These are phyloP conservation scores for Terebella lapidaria DNA, from an alignment of 2,888 invertebrate genomes.

Conservation along the genomic window DNA sequence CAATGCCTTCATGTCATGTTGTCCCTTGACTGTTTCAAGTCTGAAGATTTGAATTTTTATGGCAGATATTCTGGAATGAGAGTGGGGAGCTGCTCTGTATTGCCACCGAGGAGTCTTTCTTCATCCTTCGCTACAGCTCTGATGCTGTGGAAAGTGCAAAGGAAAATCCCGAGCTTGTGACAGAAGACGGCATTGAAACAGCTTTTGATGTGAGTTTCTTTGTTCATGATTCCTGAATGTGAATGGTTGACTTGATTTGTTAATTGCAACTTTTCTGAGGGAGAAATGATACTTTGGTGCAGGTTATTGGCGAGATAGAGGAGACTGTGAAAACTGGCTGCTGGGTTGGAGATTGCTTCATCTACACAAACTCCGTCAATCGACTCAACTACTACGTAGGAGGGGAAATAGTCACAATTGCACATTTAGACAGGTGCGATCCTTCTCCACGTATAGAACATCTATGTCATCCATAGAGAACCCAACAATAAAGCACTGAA, in stretches of 20 bases:
- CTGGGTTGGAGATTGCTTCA: conserved; percentile 99
- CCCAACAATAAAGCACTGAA: too few relatives aligned
- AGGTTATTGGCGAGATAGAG: conserved; percentile 80
- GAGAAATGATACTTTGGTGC: conserved; percentile 7
- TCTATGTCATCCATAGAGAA: too few relatives aligned
- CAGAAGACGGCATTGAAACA: conserved; percentile 81
- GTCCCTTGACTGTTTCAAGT: background rate
- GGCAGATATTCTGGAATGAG: conserved; percentile 88
- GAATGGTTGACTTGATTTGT: background rate
- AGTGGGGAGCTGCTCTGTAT: conserved; percentile 87
- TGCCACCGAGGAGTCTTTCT: conserved; percentile 93
- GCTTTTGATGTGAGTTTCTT: conserved; percentile 90
- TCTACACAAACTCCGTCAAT: conserved; percentile 96
- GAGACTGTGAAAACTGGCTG: conserved; percentile 90
- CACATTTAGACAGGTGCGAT: conserved; percentile 77
- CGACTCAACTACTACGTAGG: conserved; percentile 98
- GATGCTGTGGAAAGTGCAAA: conserved; percentile 76
- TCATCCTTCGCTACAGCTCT: conserved; percentile 81
- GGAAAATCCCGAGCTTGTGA: conserved; percentile 66
- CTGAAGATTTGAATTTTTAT: too few relatives aligned
- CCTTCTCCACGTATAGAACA: too few relatives aligned
- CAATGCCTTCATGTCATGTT: background rate
- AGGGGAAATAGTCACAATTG: conserved; percentile 96
- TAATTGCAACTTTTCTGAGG: background rate
- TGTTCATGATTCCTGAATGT: background rate